phyloP scores from a whole-genome alignment of 2,797 vertebrate genomes.

The Lacerta viridis region DNA sequence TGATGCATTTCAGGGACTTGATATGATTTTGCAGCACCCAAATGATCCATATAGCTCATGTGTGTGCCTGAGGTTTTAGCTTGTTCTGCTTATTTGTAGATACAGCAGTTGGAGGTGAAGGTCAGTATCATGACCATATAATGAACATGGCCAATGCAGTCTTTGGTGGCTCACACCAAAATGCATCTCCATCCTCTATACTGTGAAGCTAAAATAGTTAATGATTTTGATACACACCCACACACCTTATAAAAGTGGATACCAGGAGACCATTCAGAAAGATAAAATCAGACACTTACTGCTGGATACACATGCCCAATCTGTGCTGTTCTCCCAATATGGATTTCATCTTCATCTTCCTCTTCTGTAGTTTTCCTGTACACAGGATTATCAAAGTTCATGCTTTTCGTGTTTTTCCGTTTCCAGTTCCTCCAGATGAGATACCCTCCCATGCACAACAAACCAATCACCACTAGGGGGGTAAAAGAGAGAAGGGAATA shows the following conservation, averaged over 20 bases:
- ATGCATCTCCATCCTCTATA: neutral
- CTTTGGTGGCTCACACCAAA: neutral
- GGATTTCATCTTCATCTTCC: constrained; percentile 96
- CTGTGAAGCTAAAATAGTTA: neutral
- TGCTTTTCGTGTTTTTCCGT: constrained; percentile 98
- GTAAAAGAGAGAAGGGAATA: constrained; percentile 29
- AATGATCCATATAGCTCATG: neutral
- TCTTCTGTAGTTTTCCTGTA: constrained; percentile 94
- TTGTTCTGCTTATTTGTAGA: neutral
- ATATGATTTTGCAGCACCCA: neutral
- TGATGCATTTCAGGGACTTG: neutral
- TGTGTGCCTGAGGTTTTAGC: neutral
- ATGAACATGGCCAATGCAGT: neutral
- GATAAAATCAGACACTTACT: constrained; percentile 85
- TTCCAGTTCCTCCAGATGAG: constrained; percentile 99
- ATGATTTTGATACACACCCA: neutral
- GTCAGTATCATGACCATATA: neutral
- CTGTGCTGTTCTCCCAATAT: constrained; percentile 93
- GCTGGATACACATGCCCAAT: constrained; percentile 97
- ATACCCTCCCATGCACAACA: constrained; percentile 93
- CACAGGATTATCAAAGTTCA: constrained; percentile 99
- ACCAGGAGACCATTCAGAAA: neutral
- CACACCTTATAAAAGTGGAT: neutral
- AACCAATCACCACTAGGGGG: constrained; percentile 89
- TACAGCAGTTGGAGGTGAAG: neutral